Evolutionary conservation across 2,797 vertebrate species (phyloP).

Genomic region (Pseudotriccus pelzelni): DNA sequence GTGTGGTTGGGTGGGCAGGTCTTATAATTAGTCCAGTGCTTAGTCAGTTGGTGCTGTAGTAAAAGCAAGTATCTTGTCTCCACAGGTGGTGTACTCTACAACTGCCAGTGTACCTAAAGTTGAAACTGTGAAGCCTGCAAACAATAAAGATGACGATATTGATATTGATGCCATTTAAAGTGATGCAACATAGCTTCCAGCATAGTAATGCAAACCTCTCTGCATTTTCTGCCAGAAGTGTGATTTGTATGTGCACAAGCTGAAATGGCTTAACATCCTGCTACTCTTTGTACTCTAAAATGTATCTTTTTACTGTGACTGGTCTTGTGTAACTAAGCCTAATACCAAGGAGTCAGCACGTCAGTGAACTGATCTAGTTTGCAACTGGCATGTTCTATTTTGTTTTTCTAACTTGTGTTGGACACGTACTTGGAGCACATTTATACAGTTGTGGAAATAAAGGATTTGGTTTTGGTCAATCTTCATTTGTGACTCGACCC

Average conservation of each 20-base stretch:
- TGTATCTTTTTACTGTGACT: slow-evolving; percentile 78
- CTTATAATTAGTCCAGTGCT: not conserved
- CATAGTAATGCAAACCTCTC: slow-evolving; percentile 69
- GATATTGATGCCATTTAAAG: slow-evolving; percentile 97
- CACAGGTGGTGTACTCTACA: slow-evolving; percentile 93
- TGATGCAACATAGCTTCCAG: slow-evolving; percentile 71
- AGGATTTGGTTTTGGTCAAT: slow-evolving; percentile 81
- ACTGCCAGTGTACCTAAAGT: slow-evolving; percentile 93
- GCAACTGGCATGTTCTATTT: slow-evolving; percentile 77
- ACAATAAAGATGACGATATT: slow-evolving; percentile 92
- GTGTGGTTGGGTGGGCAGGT: accelerated
- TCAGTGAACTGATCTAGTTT: slow-evolving; percentile 75
- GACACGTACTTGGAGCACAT: slow-evolving; percentile 78
- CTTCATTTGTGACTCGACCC: slow-evolving; percentile 42
- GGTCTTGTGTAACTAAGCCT: slow-evolving; percentile 79
- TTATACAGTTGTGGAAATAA: slow-evolving; percentile 83
- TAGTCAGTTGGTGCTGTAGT: not conserved
- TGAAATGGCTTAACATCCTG: slow-evolving; percentile 79
- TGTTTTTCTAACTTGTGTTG: slow-evolving; percentile 77
- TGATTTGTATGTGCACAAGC: slow-evolving; percentile 78
- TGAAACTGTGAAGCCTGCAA: slow-evolving; percentile 90
- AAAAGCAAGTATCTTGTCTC: not conserved
- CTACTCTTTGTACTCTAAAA: slow-evolving; percentile 78
- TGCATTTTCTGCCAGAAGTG: slow-evolving; percentile 79
- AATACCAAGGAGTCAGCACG: slow-evolving; percentile 74